Conservation (phyloP, 2,797 vertebrate species). For the Triplophysa bombifrons region DNA sequence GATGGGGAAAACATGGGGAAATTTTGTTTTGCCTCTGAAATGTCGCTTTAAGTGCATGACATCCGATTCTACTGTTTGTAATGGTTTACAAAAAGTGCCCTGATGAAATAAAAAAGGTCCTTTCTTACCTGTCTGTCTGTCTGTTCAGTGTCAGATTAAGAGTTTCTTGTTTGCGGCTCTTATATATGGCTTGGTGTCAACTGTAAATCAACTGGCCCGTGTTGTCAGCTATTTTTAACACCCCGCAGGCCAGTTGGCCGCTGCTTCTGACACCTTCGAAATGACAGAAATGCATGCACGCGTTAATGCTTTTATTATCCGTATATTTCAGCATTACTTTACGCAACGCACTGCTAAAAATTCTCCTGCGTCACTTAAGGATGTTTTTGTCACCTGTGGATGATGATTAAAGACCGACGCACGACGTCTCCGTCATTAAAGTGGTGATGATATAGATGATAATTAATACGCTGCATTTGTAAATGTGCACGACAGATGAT, state of each 20-base stretch:
- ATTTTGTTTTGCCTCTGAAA: too few relatives aligned
- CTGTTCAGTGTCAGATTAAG: conserved; percentile 26
- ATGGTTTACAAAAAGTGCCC: background rate
- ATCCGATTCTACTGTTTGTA: conserved; percentile 27
- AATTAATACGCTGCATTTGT: background rate
- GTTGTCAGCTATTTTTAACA: conserved; percentile 56
- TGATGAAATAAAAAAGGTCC: conserved; percentile 2
- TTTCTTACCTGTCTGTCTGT: conserved; percentile 42
- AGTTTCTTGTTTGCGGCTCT: conserved; percentile 30
- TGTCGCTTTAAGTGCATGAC: background rate
- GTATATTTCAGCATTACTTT: background rate
- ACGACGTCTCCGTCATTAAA: background rate
- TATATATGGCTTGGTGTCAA: conserved; percentile 52
- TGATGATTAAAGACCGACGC: background rate
- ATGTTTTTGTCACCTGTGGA: conserved; percentile 2
- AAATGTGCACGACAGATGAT: background rate
- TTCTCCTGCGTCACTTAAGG: background rate
- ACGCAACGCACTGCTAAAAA: background rate
- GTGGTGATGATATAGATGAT: conserved; percentile 11
- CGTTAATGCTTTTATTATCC: conserved; percentile 3
- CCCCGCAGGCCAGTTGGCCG: background rate
- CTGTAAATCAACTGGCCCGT: conserved; percentile 57
- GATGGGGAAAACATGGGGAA: too few relatives aligned
- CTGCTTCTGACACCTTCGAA: background rate
- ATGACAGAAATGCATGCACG: conserved; percentile 20